Base-by-base conservation (phyloP, 2,113 vertebrate genomes). In the Excalfactoria chinensis region DNA sequence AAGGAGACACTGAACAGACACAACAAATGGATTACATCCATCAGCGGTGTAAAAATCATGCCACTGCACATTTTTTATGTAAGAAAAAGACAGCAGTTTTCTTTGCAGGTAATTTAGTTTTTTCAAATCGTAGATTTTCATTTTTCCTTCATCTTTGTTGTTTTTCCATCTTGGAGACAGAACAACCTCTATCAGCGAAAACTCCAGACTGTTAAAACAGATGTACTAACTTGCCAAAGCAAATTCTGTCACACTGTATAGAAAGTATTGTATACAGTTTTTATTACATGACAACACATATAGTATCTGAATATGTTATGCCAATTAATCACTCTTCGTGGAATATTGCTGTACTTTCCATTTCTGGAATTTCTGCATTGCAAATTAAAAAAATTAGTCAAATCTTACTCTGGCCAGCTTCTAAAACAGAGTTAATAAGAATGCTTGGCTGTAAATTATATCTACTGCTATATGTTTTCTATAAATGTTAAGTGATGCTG, bases 121-220 rank as follows among this genome's bases (percentile, higher is more conserved):
- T 95, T 92, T 95, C 62, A 86, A 87, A 93, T 92, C 60, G 70
- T 90, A 93, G 43, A 58, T 81, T 26, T 94, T 93, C 19, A 55
- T 72, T 79, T 85, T 72, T 53, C 34, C 28, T 76, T 90, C 13
- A 34, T 62, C 77, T 87, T 89, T 89, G 85, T 64, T 64, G 3
- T 71, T 94, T 94, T 73, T 94, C 86, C 89, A 9, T 63, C 56
- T 93, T 83, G 73, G 88, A 94, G 83, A 48, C 86, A 41, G 79
- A 92, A 94, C 78, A 93, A 94, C 51, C 43, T 97, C 92, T 94
- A 63, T 59, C 22, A 41, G 66, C 88, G 81, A 94, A 97, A 97
- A 87, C 49, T 89, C 76, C 79, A 91, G 79, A 84, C 41, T 73
- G 44, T 91, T 86, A 89, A 74, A 84, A 84, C n/a, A 93, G 59